Evolutionary conservation across 2,113 vertebrate genomes (phyloP).

Genomic region (Plecotus auritus): DNA sequence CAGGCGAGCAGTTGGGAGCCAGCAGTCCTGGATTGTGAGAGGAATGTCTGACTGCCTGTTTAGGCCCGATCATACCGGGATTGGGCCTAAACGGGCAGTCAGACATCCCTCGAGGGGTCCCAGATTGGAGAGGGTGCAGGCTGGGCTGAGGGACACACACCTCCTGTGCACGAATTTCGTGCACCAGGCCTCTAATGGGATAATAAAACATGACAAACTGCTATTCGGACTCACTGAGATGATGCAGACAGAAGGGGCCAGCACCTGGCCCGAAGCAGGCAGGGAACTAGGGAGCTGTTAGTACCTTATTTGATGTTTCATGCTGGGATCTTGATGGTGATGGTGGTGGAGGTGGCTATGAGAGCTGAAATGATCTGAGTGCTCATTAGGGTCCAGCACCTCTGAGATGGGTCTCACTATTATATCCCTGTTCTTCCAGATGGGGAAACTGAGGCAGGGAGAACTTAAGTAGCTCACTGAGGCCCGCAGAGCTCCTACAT

Average conservation of each 20-base stretch:
- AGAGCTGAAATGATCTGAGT: not conserved
- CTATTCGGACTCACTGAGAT: not conserved
- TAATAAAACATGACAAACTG: not conserved
- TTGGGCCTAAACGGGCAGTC: no score
- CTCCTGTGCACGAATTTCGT: no score
- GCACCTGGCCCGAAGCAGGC: not conserved
- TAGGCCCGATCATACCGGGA: no score
- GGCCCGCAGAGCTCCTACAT: not conserved
- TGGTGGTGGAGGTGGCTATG: no score
- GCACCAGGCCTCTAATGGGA: no score
- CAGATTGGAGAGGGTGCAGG: no score
- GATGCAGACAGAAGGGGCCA: not conserved
- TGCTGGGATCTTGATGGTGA: not conserved
- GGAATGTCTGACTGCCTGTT: no score
- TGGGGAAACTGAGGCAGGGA: not conserved
- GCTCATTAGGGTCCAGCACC: not conserved
- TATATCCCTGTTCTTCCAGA: not conserved
- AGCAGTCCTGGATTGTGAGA: no score
- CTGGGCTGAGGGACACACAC: no score
- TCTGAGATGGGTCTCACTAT: not conserved
- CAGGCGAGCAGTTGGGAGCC: no score
- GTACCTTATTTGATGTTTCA: not conserved
- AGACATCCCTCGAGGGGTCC: no score
- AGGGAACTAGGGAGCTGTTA: rapidly evolving
- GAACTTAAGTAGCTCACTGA: not conserved